These are phyloP conservation scores for Cephus pulcher DNA, from an alignment of 2,888 invertebrate genomes.

Conservation along the genomic window DNA sequence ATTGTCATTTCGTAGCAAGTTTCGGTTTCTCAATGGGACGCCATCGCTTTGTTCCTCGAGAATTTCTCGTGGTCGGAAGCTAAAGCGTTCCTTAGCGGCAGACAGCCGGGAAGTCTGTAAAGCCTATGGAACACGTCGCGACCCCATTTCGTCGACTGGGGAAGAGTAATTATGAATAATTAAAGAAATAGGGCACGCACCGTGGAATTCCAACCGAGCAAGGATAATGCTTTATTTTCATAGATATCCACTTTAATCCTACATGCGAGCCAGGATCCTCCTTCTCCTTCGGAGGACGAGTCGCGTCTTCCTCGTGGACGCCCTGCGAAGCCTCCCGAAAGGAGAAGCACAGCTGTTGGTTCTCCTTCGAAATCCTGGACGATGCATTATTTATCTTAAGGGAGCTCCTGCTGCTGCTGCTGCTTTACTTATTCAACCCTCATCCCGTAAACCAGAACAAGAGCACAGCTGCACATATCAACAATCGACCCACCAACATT, in stretches of 20 bases:
- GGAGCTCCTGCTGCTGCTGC: slow-evolving; percentile 46
- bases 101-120: neutral
- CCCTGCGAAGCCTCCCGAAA: neutral
- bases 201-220: neutral
- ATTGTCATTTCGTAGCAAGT: neutral
- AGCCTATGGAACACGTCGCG: neutral
- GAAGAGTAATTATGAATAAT: neutral
- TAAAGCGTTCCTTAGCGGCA: neutral
- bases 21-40: neutral
- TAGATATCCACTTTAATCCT: neutral
- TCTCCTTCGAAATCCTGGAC: neutral
- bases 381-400: neutral
- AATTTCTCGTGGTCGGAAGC: neutral
- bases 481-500: no score
- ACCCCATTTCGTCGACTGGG: neutral
- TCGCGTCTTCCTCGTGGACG: neutral
- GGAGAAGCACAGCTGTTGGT: neutral
- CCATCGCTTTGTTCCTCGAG: no score
- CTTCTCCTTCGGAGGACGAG: neutral
- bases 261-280: neutral
- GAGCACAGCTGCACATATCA: no score
- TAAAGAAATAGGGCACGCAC: neutral
- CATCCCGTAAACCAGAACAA: no score
- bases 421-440: slow-evolving; percentile 19
- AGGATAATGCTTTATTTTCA: neutral